Conservation (phyloP, 2,113 vertebrate genomes). For the Salminus brasiliensis region DNA sequence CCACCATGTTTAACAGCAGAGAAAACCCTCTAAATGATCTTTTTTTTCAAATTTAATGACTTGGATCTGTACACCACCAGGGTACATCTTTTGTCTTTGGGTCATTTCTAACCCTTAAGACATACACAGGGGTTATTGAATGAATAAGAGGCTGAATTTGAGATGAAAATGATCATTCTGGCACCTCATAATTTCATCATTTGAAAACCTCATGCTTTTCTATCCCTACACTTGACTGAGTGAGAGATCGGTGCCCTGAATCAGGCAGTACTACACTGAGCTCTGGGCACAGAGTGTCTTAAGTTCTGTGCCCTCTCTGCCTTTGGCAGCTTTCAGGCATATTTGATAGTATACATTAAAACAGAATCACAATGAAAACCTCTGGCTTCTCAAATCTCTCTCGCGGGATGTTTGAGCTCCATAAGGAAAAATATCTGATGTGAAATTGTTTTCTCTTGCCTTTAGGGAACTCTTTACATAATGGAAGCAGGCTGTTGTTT, state of each 20-base stretch:
- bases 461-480: slow-evolving; percentile 10
- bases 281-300: background rate
- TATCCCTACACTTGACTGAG: too few relatives aligned
- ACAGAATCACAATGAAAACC: slow-evolving; percentile 27
- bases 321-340: slow-evolving; percentile 6
- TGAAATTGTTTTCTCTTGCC: slow-evolving; percentile 25
- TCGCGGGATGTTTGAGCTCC: slow-evolving; percentile 26
- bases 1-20: too few relatives aligned
- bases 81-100: too few relatives aligned
- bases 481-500: slow-evolving; percentile 42
- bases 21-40: too few relatives aligned
- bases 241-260: background rate
- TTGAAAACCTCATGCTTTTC: too few relatives aligned
- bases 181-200: too few relatives aligned
- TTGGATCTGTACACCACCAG: too few relatives aligned
- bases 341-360: slow-evolving; percentile 23
- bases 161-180: too few relatives aligned
- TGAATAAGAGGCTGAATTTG: too few relatives aligned
- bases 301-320: slow-evolving; percentile 2
- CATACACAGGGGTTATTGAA: too few relatives aligned
- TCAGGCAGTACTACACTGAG: background rate
- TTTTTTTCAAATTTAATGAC: too few relatives aligned
- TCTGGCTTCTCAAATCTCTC: background rate
- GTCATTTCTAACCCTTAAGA: too few relatives aligned
- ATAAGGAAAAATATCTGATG: slow-evolving; percentile 7